Percentiles rank a stretch among this genome's conserved stretches.
Conservation (phyloP, 2,797 vertebrate genomes). For the Rhynchonycteris naso region DNA sequence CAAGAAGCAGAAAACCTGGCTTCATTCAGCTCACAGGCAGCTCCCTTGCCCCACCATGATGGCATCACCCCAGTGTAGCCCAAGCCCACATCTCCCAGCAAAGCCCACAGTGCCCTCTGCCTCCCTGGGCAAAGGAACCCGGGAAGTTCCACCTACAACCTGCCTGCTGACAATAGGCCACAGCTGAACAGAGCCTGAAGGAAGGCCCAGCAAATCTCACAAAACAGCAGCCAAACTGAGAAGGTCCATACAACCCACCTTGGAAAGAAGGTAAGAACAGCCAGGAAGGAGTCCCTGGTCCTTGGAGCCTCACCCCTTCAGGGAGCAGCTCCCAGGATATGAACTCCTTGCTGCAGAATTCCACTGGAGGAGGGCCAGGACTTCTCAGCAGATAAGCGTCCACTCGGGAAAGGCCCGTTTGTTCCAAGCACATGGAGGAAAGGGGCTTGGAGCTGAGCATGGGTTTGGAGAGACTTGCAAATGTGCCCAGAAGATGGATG, state of each 20-base stretch:
- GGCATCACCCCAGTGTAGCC: neutral
- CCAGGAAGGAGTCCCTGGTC: neutral
- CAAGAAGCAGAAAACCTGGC: neutral
- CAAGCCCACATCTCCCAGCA: neutral
- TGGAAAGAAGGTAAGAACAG: neutral
- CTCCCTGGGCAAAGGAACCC: neutral
- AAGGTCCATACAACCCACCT: neutral
- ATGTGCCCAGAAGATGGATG: neutral
- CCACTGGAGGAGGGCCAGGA: neutral
- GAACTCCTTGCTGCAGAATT: neutral
- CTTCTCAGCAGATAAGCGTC: neutral
- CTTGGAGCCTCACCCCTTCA: neutral
- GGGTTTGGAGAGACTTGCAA: conserved; percentile 9
- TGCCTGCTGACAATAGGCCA: neutral
- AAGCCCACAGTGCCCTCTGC: neutral
- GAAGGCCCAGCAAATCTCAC: neutral
- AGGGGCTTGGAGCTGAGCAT: neutral
- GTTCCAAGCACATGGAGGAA: neutral
- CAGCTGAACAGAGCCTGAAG: neutral
- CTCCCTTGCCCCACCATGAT: neutral
- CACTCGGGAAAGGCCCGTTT: conserved; percentile 25
- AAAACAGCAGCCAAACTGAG: neutral
- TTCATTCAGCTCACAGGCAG: neutral
- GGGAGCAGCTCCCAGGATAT: neutral
- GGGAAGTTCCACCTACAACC: neutral